A percentile compares a stretch with the other conserved stretches of the same genome.
Conservation (phyloP, 2,113 vertebrate species). For the Corydoras sp. region DNA sequence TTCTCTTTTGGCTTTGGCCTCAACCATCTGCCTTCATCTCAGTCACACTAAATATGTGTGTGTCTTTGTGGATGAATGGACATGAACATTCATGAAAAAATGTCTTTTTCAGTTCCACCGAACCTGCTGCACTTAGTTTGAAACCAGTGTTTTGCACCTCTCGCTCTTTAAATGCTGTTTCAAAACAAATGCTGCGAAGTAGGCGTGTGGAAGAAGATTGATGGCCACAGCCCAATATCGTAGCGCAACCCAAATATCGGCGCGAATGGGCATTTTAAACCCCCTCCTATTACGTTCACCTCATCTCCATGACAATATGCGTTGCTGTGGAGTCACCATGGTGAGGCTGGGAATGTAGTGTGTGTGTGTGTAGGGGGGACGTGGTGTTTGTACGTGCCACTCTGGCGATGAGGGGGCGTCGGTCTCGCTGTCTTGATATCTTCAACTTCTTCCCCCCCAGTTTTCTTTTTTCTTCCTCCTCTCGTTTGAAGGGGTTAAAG, state of each 20-base stretch:
- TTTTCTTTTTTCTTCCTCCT: neutral
- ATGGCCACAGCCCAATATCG: constrained; percentile 41
- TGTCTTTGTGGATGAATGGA: neutral
- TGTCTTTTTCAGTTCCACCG: no score
- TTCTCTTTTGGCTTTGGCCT: constrained; percentile 55
- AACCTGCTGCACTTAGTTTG: no score
- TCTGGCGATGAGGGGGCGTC: constrained; percentile 47
- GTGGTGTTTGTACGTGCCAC: constrained; percentile 49
- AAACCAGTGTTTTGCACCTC: neutral
- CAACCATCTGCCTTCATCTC: constrained; percentile 66
- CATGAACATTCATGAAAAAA: no score
- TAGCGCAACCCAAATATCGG: constrained; percentile 35
- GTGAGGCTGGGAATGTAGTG: constrained; percentile 74
- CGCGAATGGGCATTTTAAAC: constrained; percentile 35
- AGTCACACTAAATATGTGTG: constrained; percentile 37
- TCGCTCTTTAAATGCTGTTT: constrained; percentile 4
- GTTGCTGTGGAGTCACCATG: constrained; percentile 76
- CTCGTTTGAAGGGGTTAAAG: constrained; percentile 44
- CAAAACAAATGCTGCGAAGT: constrained; percentile 1
- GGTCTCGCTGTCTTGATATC: constrained; percentile 35
- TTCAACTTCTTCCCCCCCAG: constrained; percentile 29
- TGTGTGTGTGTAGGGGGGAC: constrained; percentile 50
- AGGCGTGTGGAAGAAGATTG: constrained; percentile 26
- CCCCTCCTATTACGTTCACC: constrained; percentile 54
- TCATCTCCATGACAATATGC: constrained; percentile 87